Conservation (phyloP, 2,113 vertebrate genomes). For the Perca fluviatilis region DNA sequence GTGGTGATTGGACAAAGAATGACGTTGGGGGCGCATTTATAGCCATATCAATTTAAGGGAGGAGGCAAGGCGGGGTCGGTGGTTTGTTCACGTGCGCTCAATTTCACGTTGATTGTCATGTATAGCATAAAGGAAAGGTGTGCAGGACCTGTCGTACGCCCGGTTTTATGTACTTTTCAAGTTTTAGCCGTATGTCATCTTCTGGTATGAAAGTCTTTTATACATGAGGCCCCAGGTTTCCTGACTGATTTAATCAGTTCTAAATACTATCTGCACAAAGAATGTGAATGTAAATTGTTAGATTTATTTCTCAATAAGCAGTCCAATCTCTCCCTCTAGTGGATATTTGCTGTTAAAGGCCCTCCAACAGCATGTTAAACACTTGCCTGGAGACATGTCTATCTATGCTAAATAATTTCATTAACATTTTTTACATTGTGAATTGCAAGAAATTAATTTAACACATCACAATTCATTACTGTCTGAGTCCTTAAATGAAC, state of each 20-base stretch:
- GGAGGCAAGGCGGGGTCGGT: too few species aligned
- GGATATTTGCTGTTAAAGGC: slow-evolving; percentile 47
- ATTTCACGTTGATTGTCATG: too few species aligned
- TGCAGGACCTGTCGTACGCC: too few species aligned
- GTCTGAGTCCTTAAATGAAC: not conserved
- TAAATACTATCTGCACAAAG: not conserved
- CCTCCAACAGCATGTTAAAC: slow-evolving; percentile 1
- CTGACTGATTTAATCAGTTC: not conserved
- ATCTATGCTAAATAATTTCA: not conserved
- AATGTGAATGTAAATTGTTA: not conserved
- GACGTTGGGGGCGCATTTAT: too few species aligned
- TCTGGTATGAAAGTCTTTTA: too few species aligned
- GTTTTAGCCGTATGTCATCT: too few species aligned
- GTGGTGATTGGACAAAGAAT: too few species aligned
- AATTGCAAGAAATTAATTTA: not conserved
- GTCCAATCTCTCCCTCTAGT: slow-evolving; percentile 73
- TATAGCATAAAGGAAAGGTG: too few species aligned
- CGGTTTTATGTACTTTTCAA: too few species aligned
- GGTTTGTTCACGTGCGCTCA: too few species aligned
- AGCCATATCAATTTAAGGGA: too few species aligned
- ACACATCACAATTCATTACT: not conserved
- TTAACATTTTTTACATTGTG: not conserved
- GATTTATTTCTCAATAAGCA: not conserved
- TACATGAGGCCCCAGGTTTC: not conserved
- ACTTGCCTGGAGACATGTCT: not conserved